Evolutionary conservation across 2,888 invertebrate genomes (phyloP).

Genomic region (Acanthoscelides obtectus): DNA sequence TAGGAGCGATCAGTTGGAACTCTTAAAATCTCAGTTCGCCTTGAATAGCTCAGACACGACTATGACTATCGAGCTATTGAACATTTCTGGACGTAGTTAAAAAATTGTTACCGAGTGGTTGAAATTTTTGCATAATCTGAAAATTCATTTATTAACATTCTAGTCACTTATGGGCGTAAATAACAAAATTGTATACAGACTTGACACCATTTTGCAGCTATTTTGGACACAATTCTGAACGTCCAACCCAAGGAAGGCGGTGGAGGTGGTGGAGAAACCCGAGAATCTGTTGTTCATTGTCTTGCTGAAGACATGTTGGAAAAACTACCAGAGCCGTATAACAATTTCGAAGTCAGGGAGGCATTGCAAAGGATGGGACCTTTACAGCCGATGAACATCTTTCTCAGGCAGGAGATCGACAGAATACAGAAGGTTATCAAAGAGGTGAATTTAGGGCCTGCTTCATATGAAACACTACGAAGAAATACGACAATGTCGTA

Average conservation of each 20-base stretch:
- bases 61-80: no score
- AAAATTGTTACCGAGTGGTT: no score
- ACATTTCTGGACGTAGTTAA: no score
- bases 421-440: constrained; percentile 85
- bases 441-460: constrained; percentile 44
- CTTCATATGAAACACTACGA: no score
- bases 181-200: no score
- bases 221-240: constrained; percentile 88
- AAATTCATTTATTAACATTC: no score
- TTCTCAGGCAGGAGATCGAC: constrained; percentile 75
- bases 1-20: no score
- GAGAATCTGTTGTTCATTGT: constrained; percentile 88
- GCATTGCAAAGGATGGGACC: constrained; percentile 88
- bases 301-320: constrained; percentile 90
- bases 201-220: constrained; percentile 52
- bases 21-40: no score
- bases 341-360: constrained; percentile 85
- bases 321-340: constrained; percentile 80
- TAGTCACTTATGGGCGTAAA: no score
- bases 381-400: constrained; percentile 93
- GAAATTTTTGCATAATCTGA: no score
- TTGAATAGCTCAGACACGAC: no score
- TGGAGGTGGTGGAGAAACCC: constrained; percentile 83
- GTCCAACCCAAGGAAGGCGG: constrained; percentile 98
- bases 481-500: no score